Base-by-base conservation (phyloP, 2,113 vertebrate species). In the Sylvia atricapilla region DNA sequence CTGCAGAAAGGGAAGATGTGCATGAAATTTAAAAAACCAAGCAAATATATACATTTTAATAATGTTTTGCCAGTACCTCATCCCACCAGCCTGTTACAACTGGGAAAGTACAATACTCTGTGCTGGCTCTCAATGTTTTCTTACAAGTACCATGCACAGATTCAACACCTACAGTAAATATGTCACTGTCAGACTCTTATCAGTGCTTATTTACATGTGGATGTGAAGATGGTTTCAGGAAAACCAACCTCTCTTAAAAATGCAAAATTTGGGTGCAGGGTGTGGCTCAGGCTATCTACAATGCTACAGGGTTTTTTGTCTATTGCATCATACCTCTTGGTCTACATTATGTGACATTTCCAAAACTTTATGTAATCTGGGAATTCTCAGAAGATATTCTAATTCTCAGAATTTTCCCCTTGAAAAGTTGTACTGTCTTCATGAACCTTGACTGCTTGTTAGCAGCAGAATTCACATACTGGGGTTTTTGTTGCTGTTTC, bases 381-480 rank as follows among this genome's bases (percentile, higher is more conserved):
- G 56, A 92, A 92, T 81, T 87, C 60, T 86, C 73, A 49, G 73
- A 87, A 93, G 73, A 77, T 4, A 53, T 43, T 84, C 66, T 69
- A 53, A 89, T 94, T 91, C 73, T 91, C 73, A 72, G 69, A 92
- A 94, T 84, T 17, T 68, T 35, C 31, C 33, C 25, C 52, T 84
- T 60, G 44, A 55, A 46, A 77, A 83, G 82, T 80, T 90, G 68
- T 50, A 64, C 39, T 63, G 69, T 58, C 66, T 93, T 64, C 3
- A 1, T 90, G 92, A 95, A 86, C 85, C 88, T 72, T 87, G 85
- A 86, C 85, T 90, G 30, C 68, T 89, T 93, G 72, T 90, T 91
- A 90, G 39, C 68, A 84, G 79, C 72, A 86, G 83, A 64, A 94
- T 92, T 89, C 92, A 89, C 28, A 78, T 47, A 52, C 67, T 86